A percentile compares a stretch with the other conserved stretches of the same genome.
These are phyloP conservation scores for Menidia menidia DNA, from an alignment of 2,797 vertebrate genomes.

Conservation along the genomic window DNA sequence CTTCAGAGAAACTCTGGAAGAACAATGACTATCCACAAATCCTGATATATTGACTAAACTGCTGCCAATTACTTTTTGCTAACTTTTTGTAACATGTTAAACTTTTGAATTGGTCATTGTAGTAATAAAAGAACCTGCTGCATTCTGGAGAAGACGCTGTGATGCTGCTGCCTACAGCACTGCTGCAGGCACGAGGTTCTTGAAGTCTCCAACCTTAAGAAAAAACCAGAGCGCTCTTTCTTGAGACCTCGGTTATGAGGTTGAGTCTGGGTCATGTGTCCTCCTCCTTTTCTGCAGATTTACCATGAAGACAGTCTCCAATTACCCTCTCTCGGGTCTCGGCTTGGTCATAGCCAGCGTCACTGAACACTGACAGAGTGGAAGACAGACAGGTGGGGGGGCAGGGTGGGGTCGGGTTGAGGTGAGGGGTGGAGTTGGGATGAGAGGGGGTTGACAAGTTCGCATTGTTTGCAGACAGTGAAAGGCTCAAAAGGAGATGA, in stretches of 20 bases:
- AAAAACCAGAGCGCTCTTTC: conserved; percentile 16
- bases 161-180: not conserved
- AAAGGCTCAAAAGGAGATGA: conserved; percentile 26
- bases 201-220: not conserved
- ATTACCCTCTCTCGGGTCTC: conserved; percentile 44
- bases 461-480: conserved; percentile 41
- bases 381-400: conserved; percentile 35
- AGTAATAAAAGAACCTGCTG: not conserved
- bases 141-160: not conserved
- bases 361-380: conserved; percentile 14
- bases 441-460: conserved; percentile 13
- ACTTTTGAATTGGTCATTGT: not conserved
- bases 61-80: not conserved
- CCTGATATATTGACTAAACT: not conserved
- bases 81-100: not conserved
- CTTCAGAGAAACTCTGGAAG: not conserved
- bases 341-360: conserved; percentile 8
- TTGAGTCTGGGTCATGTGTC: conserved; percentile 61
- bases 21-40: not conserved
- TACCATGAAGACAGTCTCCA: conserved; percentile 52
- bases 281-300: conserved; percentile 48
- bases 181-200: not conserved
- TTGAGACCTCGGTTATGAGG: conserved; percentile 28
- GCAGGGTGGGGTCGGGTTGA: conserved; percentile 8
- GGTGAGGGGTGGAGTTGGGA: conserved; percentile 32